These are phyloP conservation scores for Hiodon alosoides DNA, from an alignment of 2,113 vertebrate species.

Conservation along the genomic window DNA sequence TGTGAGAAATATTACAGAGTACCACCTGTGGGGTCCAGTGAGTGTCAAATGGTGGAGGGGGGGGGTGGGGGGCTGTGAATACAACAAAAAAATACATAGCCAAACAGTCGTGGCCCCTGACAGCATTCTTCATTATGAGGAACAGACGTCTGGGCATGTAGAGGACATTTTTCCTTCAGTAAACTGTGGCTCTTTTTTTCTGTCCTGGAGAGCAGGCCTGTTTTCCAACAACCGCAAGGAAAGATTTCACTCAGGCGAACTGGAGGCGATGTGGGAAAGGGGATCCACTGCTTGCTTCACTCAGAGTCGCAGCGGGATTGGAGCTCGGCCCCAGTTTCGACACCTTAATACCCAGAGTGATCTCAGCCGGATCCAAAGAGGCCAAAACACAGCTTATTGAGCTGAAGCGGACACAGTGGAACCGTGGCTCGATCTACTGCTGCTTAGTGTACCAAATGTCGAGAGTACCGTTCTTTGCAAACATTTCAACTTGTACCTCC, in stretches of 20 bases:
- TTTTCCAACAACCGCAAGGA: constrained; percentile 38
- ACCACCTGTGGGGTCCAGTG: constrained; percentile 28
- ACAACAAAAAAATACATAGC: constrained; percentile 20
- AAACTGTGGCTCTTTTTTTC: constrained; percentile 46
- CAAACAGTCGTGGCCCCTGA: constrained; percentile 46
- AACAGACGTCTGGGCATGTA: constrained; percentile 54
- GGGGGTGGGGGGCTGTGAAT: constrained; percentile 26
- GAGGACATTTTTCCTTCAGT: constrained; percentile 50
- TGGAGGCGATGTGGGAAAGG: not conserved
- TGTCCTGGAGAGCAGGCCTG: constrained; percentile 36
- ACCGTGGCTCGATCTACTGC: too few species aligned
- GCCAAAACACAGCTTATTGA: too few species aligned
- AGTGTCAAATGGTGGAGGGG: constrained; percentile 30
- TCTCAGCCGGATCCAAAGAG: too few species aligned
- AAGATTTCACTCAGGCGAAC: constrained; percentile 26
- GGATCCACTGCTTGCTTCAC: constrained; percentile 15
- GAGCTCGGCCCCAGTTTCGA: too few species aligned
- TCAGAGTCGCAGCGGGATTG: too few species aligned
- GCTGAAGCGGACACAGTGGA: too few species aligned
- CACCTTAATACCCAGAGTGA: too few species aligned
- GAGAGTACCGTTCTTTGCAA: too few species aligned
- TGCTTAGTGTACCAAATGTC: too few species aligned
- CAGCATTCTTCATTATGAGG: constrained; percentile 45
- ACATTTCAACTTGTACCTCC: too few species aligned
- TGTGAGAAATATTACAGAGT: constrained; percentile 16